Evolutionary conservation across 2,113 vertebrate genomes (phyloP).

Genomic region (Tragelaphus strepsiceros): DNA sequence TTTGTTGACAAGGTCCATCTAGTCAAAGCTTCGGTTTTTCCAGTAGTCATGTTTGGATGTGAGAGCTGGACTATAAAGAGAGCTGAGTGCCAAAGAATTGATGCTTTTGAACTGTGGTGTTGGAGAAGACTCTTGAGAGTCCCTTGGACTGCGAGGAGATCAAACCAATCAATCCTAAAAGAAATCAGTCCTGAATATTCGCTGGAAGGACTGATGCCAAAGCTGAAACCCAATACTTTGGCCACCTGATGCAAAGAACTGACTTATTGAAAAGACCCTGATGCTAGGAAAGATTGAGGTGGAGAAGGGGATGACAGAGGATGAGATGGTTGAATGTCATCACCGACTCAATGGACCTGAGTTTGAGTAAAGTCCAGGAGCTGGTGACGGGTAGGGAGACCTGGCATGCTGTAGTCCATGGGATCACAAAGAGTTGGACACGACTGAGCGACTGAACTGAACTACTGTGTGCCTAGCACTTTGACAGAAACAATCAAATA

Average conservation of each 20-base stretch:
- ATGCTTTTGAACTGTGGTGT: background rate
- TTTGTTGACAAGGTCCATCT: background rate
- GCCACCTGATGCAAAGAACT: background rate
- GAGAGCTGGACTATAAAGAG: background rate
- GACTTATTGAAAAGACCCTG: background rate
- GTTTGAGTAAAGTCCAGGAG: background rate
- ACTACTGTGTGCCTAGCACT: background rate
- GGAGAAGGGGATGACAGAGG: background rate
- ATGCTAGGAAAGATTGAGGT: background rate
- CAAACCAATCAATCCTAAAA: background rate
- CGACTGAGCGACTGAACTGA: background rate
- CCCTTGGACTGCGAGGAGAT: background rate
- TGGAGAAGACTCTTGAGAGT: background rate
- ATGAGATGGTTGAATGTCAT: background rate
- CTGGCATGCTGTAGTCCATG: accelerated
- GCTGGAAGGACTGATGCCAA: background rate
- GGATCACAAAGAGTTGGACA: accelerated
- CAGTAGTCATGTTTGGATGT: background rate
- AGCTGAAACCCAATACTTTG: background rate
- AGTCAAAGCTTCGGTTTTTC: background rate
- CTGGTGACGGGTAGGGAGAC: background rate
- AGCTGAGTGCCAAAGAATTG: background rate
- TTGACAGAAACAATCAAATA: background rate
- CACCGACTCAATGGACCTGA: background rate
- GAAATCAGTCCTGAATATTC: background rate